A percentile compares a stretch with the other conserved stretches of the same genome.
These are phyloP conservation scores for Drosophila novamexicana DNA, from an alignment of 1,140 invertebrate species.

Conservation along the genomic window DNA sequence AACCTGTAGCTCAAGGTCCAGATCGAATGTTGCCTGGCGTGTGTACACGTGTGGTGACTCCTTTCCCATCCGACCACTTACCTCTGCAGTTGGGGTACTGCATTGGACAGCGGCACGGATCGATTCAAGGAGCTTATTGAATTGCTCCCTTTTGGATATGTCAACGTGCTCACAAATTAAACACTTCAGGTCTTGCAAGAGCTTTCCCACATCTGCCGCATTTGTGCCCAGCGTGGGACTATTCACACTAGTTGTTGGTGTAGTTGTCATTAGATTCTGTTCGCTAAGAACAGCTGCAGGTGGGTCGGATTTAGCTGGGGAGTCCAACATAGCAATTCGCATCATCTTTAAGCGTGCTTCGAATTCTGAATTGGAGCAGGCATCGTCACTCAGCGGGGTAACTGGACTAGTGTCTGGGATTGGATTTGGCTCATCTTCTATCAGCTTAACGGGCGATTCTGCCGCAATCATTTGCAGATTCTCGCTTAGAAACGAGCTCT, in stretches of 20 bases:
- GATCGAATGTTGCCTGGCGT: slow-evolving; percentile 63
- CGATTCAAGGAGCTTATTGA: slow-evolving; percentile 38
- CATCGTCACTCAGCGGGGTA: slow-evolving; percentile 11
- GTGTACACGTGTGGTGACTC: slow-evolving; percentile 37
- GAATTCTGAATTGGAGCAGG: slow-evolving; percentile 41
- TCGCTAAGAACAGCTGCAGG: not conserved
- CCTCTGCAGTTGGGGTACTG: not conserved
- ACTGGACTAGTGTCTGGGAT: not conserved
- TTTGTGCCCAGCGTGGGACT: not conserved
- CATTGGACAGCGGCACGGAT: slow-evolving; percentile 5
- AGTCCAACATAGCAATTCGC: slow-evolving; percentile 47
- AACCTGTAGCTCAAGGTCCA: slow-evolving; percentile 55
- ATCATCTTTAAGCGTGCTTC: slow-evolving; percentile 61
- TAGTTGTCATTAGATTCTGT: not conserved
- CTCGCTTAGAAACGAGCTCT: slow-evolving; percentile 41
- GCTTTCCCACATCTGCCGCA: slow-evolving; percentile 1
- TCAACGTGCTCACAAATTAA: slow-evolving; percentile 43
- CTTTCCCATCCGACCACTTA: not conserved
- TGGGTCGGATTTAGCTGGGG: not conserved
- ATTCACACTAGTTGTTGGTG: not conserved
- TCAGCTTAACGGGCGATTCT: slow-evolving; percentile 59
- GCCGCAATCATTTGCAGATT: slow-evolving; percentile 62
- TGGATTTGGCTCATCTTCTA: slow-evolving; percentile 51
- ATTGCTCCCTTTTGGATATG: slow-evolving; percentile 26
- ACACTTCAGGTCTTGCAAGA: slow-evolving; percentile 33